Base-by-base conservation (phyloP, 2,113 vertebrate genomes). In the Excalfactoria chinensis region DNA sequence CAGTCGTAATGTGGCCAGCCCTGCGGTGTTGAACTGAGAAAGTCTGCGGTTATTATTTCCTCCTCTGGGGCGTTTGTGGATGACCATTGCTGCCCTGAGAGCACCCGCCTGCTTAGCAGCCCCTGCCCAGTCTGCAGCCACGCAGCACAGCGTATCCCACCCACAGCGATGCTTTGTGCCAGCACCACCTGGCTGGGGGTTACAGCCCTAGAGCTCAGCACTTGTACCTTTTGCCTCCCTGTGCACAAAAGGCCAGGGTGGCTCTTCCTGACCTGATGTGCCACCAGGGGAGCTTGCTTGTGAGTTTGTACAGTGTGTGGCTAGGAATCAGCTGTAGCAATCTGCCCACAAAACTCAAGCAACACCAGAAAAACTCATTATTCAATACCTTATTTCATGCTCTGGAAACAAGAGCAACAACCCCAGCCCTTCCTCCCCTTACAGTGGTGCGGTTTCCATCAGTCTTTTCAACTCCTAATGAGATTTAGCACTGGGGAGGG, bases 1-100 rank as follows among this genome's bases (percentile, higher is more conserved):
- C 68, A 68, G 48, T 94, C 1, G 73, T 86, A 82, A 88, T 28
- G 84, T 20, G 66, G 90, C 88, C 62, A 35, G 48, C 51, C 62
- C 90, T 90, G 92, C 23, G 78, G 84, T 94, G 68, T 64, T 60
- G 70, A 75, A 64, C 21, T 0, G 69, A 95, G 94, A 89, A 93
- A 92, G 91, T 90, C 55, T 94, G 81, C 74, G 91, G 89, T 86
- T 86, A 35, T 93, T 70, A 64, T 78, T 95, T 96, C 93, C 90
- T 93, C 79, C 82, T 94, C 41, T 26, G 82, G 86, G 90, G 85
- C 79, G 32, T 76, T 73, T 86, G 93, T 93, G 90, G 95, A 89
- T 77, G 90, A 64, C 60, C 92, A 46, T 94, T 49, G 77, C 85
- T 86, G 46, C 75, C 86, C 77, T 11, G 64, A 80, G 75, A 88